These are phyloP conservation scores for Ochropleura leucogaster DNA, from an alignment of 2,888 invertebrate species.

Conservation along the genomic window DNA sequence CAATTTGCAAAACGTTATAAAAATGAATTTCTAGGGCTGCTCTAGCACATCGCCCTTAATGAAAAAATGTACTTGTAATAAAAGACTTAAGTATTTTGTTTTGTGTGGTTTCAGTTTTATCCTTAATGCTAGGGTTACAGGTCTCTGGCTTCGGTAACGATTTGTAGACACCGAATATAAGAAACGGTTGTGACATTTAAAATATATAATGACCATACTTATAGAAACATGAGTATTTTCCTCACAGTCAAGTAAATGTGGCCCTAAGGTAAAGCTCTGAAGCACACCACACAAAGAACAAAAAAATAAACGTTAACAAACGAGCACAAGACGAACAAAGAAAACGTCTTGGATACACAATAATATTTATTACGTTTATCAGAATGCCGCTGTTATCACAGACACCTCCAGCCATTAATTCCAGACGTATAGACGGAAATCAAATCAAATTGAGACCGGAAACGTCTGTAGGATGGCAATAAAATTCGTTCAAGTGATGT, in stretches of 20 bases:
- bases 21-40: no score
- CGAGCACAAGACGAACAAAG: constrained; percentile 20
- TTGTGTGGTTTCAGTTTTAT: constrained; percentile 3
- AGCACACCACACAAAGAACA: constrained; percentile 8
- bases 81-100: constrained; percentile 3
- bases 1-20: no score
- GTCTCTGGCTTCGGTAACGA: constrained; percentile 4
- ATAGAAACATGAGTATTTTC: constrained; percentile 14
- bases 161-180: not conserved
- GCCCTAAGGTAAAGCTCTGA: constrained; percentile 22
- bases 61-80: not conserved
- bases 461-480: constrained; percentile 47
- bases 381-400: constrained; percentile 16
- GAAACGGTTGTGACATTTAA: constrained; percentile 22
- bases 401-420: constrained; percentile 25
- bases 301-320: constrained; percentile 34
- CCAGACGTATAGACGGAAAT: constrained; percentile 27
- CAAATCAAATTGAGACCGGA: constrained; percentile 40
- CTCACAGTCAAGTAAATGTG: constrained; percentile 18
- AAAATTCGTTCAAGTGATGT: constrained; percentile 57
- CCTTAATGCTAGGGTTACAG: constrained; percentile 1
- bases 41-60: no score
- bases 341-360: constrained; percentile 16
- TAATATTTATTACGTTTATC: constrained; percentile 33
- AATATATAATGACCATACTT: constrained; percentile 20